These are phyloP conservation scores for Drosophila subsilvestris DNA, from an alignment of 2,888 invertebrate species.

Conservation along the genomic window DNA sequence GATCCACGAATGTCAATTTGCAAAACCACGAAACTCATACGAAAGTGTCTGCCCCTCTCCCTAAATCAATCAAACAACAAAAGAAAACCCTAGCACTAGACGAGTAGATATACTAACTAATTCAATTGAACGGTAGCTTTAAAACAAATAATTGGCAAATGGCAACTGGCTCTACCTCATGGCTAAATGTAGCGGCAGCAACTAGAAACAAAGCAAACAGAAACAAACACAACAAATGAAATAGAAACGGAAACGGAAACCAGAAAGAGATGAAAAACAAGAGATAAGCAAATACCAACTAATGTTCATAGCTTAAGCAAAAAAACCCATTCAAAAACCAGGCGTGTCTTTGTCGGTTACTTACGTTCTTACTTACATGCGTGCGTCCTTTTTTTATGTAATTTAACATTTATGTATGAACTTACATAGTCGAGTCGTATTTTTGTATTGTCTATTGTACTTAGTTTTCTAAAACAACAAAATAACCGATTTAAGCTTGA, in stretches of 20 bases:
- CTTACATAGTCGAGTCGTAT: slow-evolving; percentile 55
- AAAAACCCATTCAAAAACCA: slow-evolving; percentile 41
- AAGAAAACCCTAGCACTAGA: slow-evolving; percentile 23
- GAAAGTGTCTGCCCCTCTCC: slow-evolving; percentile 33
- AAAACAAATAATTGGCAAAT: slow-evolving; percentile 21
- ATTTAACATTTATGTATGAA: slow-evolving; percentile 34
- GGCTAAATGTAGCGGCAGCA: slow-evolving; percentile 24
- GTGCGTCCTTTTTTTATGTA: slow-evolving; percentile 33
- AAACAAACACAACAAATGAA: no score
- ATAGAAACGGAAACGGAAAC: slow-evolving; percentile 12
- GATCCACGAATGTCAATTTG: slow-evolving; percentile 33
- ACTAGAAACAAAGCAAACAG: slow-evolving; percentile 18
- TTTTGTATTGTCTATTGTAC: slow-evolving; percentile 61
- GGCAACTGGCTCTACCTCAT: slow-evolving; percentile 62
- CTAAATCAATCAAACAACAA: slow-evolving; percentile 14
- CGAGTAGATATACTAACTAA: slow-evolving; percentile 28
- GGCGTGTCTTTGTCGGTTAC: slow-evolving; percentile 29
- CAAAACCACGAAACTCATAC: slow-evolving; percentile 43
- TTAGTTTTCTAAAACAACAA: slow-evolving; percentile 41
- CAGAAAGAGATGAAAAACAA: slow-evolving; percentile 21
- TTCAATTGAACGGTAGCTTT: slow-evolving; percentile 39
- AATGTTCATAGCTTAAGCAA: slow-evolving; percentile 72
- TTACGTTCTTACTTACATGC: slow-evolving; percentile 30
- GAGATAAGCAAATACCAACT: slow-evolving; percentile 65
- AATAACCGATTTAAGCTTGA: slow-evolving; percentile 8